Evolutionary conservation across 2,888 invertebrate species (phyloP), one percentile per base, ranked within the genome.

Genomic region (Fissipunctia ypsillon): DNA sequence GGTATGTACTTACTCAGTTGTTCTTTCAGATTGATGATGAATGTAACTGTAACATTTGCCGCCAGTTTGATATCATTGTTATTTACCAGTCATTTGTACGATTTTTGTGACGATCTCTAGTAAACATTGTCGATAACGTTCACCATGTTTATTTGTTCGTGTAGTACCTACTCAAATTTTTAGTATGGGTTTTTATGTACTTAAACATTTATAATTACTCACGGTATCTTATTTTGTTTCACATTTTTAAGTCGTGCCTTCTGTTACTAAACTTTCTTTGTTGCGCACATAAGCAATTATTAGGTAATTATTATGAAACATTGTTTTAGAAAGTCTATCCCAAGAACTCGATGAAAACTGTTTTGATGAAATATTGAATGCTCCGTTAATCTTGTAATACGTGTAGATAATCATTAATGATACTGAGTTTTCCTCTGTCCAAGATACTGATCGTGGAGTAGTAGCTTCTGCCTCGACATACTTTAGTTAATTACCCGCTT

Each of bases 391-490:
- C 72, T 61, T 66, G 56, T 76, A 31, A 69, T 79, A 80, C 52
- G 72, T 80, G 66, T 67, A 71, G 66, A 84, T 84, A 73, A 78
- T 81, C 79, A 60, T 73, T 71, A 76, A 72, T 69, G 79, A 75
- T 76, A 77, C 28, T 69, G n/a, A 76, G 78, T 78, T 85, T 76
- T 83, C 79, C 83, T 82, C 59, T 72, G 56, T 81, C 71, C 69
- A 76, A 75, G 80, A 77, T 85, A 74, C 73, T 75, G 79, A 87
- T 84, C 81, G 73, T 83, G 75, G 65, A 72, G 78, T 80, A 77
- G 83, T 61, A 76, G 72, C 75, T 83, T 83, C 84, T 87, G 81
- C 90, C 89, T 91, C 90, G 89, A 90, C 91, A 91, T 72, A 90
- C 89, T 89, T 89, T 78, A 75, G 75, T 73, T 88, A 88, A 88